Conservation (phyloP, 2,888 invertebrate species). For the Chorisops tibialis region DNA sequence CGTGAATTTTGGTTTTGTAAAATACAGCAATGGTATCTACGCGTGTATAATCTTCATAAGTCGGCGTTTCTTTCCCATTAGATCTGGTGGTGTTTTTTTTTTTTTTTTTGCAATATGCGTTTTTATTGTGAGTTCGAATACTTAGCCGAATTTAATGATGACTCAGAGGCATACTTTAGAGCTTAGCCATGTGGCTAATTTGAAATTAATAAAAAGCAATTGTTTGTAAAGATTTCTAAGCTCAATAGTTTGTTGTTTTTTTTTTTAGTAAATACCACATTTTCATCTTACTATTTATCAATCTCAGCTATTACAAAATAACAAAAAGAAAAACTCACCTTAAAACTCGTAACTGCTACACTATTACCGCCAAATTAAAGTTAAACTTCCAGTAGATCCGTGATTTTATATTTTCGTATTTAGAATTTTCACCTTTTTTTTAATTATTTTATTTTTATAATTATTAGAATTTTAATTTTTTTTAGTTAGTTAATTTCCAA, state of each 20-base stretch:
- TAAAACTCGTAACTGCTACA: conserved; percentile 4
- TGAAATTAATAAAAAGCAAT: background rate
- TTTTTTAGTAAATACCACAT: background rate
- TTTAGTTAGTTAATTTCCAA: conserved; percentile 5
- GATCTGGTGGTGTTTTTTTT: background rate
- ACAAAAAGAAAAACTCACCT: background rate
- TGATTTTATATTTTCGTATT: background rate
- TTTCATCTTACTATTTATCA: background rate
- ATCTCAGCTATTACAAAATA: background rate
- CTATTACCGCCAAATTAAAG: background rate
- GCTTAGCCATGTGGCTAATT: conserved; percentile 16
- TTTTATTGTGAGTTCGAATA: conserved; percentile 4
- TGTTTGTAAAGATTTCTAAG: too few species aligned
- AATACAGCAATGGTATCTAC: too few species aligned
- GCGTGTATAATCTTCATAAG: too few species aligned
- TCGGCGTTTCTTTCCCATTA: too few species aligned
- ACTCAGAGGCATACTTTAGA: conserved; percentile 18
- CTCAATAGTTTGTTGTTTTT: background rate
- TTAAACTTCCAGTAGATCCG: conserved; percentile 7
- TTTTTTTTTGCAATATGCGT: conserved; percentile 21
- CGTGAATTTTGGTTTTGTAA: too few species aligned
- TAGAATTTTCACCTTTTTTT: too few species aligned
- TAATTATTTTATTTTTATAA: background rate
- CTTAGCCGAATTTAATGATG: conserved; percentile 17
- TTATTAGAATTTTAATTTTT: background rate